Base-by-base conservation (phyloP, 2,797 vertebrate species). In the Neopelma chrysocephalum region DNA sequence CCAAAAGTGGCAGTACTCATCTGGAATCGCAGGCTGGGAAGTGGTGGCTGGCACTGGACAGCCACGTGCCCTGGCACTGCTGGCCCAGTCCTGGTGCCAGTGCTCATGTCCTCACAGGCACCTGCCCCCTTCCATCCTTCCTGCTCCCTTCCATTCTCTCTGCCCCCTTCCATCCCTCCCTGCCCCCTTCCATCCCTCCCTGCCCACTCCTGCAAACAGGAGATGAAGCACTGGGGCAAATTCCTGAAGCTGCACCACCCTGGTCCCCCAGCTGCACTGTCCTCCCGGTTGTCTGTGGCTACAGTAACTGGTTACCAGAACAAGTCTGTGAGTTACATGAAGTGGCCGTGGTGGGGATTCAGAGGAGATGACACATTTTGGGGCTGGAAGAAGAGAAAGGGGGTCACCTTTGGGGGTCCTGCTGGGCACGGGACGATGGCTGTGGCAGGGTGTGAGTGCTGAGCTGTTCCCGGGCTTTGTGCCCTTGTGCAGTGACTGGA, bases 11-110 rank as follows among this genome's bases (percentile, higher is more conserved):
- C 65, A 80, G 51, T 0, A 0, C 51, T 90, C 26, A 9, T 32
- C 43, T 43, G 42, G 50, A 19, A 15, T 77, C 12, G 19, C 64
- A 38, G 42, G 31, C 65, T 81, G 50, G 69, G 40, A 69, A 45
- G 19, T 0, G 0, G 15, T 64, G 69, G 32, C 47, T 1, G 6
- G 56, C 0, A 3, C 40, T 50, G 73, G 31, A 42, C 7, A 7
- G 31, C 27, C 15, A 5, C 4, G 7, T 1, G 9, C 4, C 42
- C 47, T 6, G 9, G 29, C 13, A 2, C 51, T 65, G 45, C 47
- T 60, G 72, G 48, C n/a, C 51, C 42, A 1, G 47, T 25, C 42
- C 61, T 47, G 32, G 38, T 36, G 53, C 58, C 5, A 12, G 4
- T 77, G n/a, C 32, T 70, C 0, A 0, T 42, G 60, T 50, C 58